Base-by-base conservation (phyloP, 30 jellyfish, hydroid and myxozoan species). In the Cassiopea xamachana region DNA sequence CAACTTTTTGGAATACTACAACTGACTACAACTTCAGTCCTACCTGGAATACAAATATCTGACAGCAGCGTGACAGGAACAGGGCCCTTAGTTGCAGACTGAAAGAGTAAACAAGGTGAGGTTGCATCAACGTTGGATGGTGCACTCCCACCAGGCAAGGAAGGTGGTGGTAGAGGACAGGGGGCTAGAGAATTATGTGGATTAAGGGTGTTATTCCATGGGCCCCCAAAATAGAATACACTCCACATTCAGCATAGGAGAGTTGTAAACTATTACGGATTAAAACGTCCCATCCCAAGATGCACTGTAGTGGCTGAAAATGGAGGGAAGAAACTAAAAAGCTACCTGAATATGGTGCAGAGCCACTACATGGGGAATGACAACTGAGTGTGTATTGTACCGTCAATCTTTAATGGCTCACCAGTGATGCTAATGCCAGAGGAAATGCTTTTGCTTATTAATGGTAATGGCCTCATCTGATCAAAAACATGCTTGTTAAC, bases 241-340 rank as follows among this genome's bases (percentile, higher is more conserved):
- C 60, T 17, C 90, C 90, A 61, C 67, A 7, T 9, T 50, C 48
- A 45, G 48, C n/a, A 17, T 14, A 60, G 2, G 61, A 61, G 39
- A 81, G 19, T 47, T 84, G 79, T 7, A 71, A 68, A 62, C 89
- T 55, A 87, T 87, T 76, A 45, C 58, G 70, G 70, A 84, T 83
- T 2, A 83, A 3, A 27, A 83, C 46, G 60, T 83, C 91, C 91
- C 91, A 83, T 7, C 93, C 93, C 16, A 85, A 46, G 12, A 85
- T 59, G 74, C 93, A 85, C 79, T 73, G 81, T 39, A 85, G 45
- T n/a, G 87, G 87, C 64, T 7, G 78, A 71, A 85, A 60, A 45
- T 71, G 73, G 16, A 1, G 1, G 58, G 69, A 18, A 15, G 87
- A 75, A 60, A 73, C 72, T 55, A 49, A 59, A 70, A 85, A 85